Evolutionary conservation across 1,140 invertebrate genomes (phyloP).

Genomic region (Cyclina sinensis): DNA sequence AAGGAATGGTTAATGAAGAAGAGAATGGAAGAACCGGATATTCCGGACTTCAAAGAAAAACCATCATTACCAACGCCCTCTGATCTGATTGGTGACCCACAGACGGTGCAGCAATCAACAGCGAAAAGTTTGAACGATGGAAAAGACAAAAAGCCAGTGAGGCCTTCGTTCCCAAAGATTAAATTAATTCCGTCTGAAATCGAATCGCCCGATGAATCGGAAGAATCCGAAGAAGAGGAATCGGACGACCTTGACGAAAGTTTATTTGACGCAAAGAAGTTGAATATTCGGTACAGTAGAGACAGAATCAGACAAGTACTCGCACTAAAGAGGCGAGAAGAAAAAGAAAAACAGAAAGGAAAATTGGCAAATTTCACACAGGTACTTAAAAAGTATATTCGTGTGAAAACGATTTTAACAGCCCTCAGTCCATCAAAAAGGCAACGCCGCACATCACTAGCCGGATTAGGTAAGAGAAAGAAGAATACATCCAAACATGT

Average conservation of each 20-base stretch:
- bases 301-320: conserved; percentile 34
- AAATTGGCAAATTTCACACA: conserved; percentile 1
- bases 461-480: not conserved
- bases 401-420: conserved; percentile 40
- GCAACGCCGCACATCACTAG: not conserved
- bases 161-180: conserved; percentile 11
- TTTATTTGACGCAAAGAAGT: conserved; percentile 38
- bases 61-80: too few relatives aligned
- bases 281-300: conserved; percentile 43
- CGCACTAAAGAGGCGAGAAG: not conserved
- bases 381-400: conserved; percentile 42
- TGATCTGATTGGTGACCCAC: too few relatives aligned
- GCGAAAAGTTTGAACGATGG: not conserved
- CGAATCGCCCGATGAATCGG: not conserved
- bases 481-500: not conserved
- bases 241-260: not conserved
- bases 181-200: not conserved
- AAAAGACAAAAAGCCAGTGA: too few relatives aligned
- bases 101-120: too few relatives aligned
- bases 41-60: too few relatives aligned
- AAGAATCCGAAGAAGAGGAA: not conserved
- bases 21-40: not conserved
- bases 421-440: not conserved
- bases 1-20: not conserved
- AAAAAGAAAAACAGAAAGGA: not conserved